phyloP scores from a whole-genome alignment of 2,888 invertebrate species.

The Leistus spinibarbis region DNA sequence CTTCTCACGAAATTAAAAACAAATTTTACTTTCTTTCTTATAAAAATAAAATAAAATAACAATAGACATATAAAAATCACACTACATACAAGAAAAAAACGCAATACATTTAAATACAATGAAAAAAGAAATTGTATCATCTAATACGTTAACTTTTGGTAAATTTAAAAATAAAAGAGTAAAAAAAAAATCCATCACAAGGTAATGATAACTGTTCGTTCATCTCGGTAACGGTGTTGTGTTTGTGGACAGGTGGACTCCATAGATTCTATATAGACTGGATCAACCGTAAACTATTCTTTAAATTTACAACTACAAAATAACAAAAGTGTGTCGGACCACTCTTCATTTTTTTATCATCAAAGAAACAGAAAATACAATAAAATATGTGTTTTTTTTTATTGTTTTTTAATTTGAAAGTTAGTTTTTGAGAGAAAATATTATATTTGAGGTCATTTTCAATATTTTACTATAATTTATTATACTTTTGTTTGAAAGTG shows the following conservation, averaged over 20 bases:
- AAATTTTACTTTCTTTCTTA: background rate
- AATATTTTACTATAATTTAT: background rate
- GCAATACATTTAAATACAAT: background rate
- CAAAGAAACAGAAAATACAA: background rate
- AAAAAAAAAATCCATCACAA: background rate
- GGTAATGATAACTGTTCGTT: slow-evolving; percentile 9
- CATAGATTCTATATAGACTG: background rate
- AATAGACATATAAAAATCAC: background rate
- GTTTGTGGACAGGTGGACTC: background rate
- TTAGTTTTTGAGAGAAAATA: background rate
- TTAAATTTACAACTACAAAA: background rate
- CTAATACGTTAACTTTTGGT: background rate
- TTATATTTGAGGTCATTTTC: background rate
- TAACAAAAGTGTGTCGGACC: background rate
- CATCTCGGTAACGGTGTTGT: background rate
- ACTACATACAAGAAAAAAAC: too few relatives aligned
- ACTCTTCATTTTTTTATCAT: background rate
- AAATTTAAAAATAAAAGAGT: background rate
- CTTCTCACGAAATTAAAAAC: background rate
- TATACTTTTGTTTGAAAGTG: background rate
- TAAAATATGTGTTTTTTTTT: background rate
- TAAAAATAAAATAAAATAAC: background rate
- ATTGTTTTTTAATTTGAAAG: background rate
- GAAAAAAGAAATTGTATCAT: background rate
- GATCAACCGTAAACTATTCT: background rate